These are phyloP conservation scores for Tamandua tetradactyla DNA, from an alignment of 2,797 vertebrate species.

Conservation along the genomic window DNA sequence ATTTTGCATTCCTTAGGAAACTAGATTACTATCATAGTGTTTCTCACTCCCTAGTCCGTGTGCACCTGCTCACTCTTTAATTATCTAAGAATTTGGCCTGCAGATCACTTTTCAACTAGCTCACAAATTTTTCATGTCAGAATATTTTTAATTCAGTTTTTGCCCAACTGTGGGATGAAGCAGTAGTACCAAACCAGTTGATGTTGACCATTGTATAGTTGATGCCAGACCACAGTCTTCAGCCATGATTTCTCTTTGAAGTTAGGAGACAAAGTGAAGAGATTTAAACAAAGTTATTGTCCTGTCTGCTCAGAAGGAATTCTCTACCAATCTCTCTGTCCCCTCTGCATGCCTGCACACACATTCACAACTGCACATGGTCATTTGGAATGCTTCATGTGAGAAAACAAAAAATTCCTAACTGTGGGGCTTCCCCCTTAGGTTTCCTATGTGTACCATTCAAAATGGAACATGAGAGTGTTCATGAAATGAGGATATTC, in stretches of 20 bases:
- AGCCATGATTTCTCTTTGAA: not conserved
- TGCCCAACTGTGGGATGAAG: not conserved
- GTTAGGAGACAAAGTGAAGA: not conserved
- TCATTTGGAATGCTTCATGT: not conserved
- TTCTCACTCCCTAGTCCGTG: not conserved
- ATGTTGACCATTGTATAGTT: not conserved
- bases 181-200: not conserved
- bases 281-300: not conserved
- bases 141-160: not conserved
- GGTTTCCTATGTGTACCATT: not conserved
- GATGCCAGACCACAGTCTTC: not conserved
- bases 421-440: not conserved
- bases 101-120: not conserved
- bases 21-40: not conserved
- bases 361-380: not conserved
- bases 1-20: not conserved
- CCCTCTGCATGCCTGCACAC: not conserved
- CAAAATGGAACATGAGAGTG: not conserved
- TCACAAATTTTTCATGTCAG: not conserved
- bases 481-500: not conserved
- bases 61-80: not conserved
- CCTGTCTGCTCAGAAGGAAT: not conserved
- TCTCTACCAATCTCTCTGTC: not conserved
- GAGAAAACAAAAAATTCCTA: not conserved
- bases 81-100: not conserved